phyloP scores from a whole-genome alignment of 2,888 invertebrate species.

The Adelphocoris suturalis region DNA sequence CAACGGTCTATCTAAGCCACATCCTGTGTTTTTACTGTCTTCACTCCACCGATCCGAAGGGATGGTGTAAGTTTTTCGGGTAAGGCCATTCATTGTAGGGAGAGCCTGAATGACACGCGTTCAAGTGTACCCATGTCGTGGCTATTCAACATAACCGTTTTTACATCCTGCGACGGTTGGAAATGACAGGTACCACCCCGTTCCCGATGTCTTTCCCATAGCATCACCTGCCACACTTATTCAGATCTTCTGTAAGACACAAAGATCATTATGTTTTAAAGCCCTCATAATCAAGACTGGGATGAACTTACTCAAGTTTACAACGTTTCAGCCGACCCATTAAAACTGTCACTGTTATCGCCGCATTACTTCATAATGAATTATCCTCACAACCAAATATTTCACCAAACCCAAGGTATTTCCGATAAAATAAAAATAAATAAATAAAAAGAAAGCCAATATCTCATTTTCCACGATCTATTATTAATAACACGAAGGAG shows the following conservation, averaged over 20 bases:
- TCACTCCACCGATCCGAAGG: background rate
- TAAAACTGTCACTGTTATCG: too few species aligned
- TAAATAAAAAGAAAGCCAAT: too few species aligned
- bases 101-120: background rate
- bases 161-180: slow-evolving; percentile 29
- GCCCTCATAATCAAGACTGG: too few species aligned
- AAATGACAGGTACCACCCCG: slow-evolving; percentile 4
- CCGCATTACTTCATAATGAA: too few species aligned
- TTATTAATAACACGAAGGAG: too few species aligned
- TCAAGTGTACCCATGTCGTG: background rate
- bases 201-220: background rate
- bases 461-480: too few species aligned
- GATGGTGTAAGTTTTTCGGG: background rate
- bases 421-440: too few species aligned
- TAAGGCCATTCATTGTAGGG: background rate
- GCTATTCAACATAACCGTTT: slow-evolving; percentile 20
- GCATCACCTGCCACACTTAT: background rate
- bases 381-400: too few species aligned
- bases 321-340: too few species aligned
- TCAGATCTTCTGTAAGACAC: background rate
- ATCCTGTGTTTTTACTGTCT: slow-evolving; percentile 30
- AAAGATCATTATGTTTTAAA: too few species aligned
- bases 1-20: background rate
- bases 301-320: too few species aligned
- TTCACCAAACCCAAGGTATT: too few species aligned